Base-by-base conservation (phyloP, 2,888 invertebrate genomes). In the Silvanus unidentatus region DNA sequence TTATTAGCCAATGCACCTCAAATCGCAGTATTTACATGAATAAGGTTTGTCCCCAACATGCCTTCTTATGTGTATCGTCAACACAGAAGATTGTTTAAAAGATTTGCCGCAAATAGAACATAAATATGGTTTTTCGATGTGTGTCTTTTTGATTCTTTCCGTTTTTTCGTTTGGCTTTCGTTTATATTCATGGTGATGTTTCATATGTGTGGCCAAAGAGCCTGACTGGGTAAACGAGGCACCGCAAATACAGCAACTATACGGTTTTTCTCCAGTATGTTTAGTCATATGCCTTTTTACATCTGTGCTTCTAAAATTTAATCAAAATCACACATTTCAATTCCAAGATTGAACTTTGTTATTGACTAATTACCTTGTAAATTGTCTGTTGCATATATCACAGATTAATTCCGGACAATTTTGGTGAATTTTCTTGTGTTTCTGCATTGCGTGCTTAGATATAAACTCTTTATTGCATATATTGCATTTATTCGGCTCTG, bases 51-150 rank as follows among this genome's bases (percentile, higher is more conserved):
- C 59, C 5, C 60, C 62, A 11, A 49, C 51, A 54, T 65, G 66
- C 41, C 64, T 49, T 40, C 61, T 54, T 12, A 62, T 41, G 44
- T 66, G 66, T 12, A 62, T 53, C 5, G 60, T 63, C 46, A 65
- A 55, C 42, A 57, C 60, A 9, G 56, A 58, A n/a, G 58, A 59
- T 44, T 60, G 57, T 39, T 58, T 59, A 39, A 65, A 66, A 15
- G 57, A 57, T 54, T 62, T 65, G 13, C 65, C 65, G 53, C 66
- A 66, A 8, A 58, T 57, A 14, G 58, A 55, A 49, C 65, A 66
- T 39, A 66, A 46, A 54, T 64, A 51, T 14, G 53, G 50, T 32
- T 49, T 58, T 6, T 51, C 45, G 35, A 50, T 49, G 1, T 32
- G 13, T 29, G 47, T 49, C 27, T 44, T 45, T 13, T 43, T 45